phyloP scores from a whole-genome alignment of 2,888 invertebrate species.

The Latrodectus elegans region DNA sequence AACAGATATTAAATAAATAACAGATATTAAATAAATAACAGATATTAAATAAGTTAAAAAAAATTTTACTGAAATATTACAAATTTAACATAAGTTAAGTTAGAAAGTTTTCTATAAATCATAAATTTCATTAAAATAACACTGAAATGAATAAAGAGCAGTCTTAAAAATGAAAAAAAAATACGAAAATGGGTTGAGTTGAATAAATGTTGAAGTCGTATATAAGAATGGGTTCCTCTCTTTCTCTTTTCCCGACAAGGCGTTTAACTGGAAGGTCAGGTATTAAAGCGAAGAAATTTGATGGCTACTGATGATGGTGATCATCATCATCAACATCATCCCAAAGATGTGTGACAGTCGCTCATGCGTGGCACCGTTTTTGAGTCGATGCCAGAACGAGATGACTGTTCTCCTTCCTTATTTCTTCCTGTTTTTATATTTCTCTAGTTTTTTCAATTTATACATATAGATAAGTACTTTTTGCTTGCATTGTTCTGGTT shows the following conservation, averaged over 20 bases:
- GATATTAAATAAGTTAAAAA: too few species aligned
- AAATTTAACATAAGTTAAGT: too few species aligned
- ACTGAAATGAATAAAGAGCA: not conserved
- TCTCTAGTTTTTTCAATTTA: constrained; percentile 3
- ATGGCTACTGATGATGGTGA: constrained; percentile 31
- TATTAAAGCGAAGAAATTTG: constrained; percentile 31
- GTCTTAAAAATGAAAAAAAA: not conserved
- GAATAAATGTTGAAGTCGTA: not conserved
- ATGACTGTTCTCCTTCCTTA: not conserved
- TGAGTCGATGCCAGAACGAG: constrained; percentile 38
- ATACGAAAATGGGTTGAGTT: not conserved
- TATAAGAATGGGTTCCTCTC: not conserved
- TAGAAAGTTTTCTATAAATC: too few species aligned
- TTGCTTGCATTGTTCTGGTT: constrained; percentile 25
- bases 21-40: too few species aligned
- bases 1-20: too few species aligned
- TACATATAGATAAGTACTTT: constrained; percentile 31
- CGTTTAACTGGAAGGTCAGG: constrained; percentile 50
- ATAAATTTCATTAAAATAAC: not conserved
- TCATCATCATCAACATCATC: constrained; percentile 53
- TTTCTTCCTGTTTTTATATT: not conserved
- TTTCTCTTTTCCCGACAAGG: not conserved
- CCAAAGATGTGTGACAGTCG: constrained; percentile 46
- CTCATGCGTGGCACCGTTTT: constrained; percentile 51
- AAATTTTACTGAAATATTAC: too few species aligned